A percentile compares a stretch with the other conserved stretches of the same genome.
phyloP scores from a whole-genome alignment of 2,797 vertebrate species.

The Artibeus jamaicensis region DNA sequence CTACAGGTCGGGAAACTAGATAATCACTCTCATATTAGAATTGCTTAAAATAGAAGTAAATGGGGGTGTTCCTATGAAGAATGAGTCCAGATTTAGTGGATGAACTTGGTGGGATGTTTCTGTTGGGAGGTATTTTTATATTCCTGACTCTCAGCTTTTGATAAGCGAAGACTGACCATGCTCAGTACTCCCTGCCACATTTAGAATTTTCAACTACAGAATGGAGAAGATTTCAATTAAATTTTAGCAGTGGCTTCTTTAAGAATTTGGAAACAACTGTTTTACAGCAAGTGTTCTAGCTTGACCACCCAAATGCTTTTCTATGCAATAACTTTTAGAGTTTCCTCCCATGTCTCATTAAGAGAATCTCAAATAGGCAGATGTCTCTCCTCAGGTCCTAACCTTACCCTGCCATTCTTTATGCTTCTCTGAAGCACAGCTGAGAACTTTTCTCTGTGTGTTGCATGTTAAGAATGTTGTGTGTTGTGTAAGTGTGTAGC shows the following conservation, averaged over 20 bases:
- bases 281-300: background rate
- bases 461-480: background rate
- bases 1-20: background rate
- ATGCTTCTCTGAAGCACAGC: background rate
- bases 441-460: background rate
- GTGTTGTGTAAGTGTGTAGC: background rate
- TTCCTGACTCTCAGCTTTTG: background rate
- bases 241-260: background rate
- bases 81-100: background rate
- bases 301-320: background rate
- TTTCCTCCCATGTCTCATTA: background rate
- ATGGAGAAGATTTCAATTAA: background rate
- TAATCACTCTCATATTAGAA: background rate
- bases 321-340: background rate
- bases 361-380: background rate
- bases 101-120: background rate
- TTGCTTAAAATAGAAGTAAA: background rate
- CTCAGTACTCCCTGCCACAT: background rate
- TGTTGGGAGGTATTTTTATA: background rate
- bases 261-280: background rate
- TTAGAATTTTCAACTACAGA: background rate
- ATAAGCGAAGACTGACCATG: background rate
- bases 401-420: background rate
- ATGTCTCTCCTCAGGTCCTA: background rate
- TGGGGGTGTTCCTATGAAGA: background rate